phyloP scores from a whole-genome alignment of 2,888 invertebrate species.

The Metallyticus violacea region DNA sequence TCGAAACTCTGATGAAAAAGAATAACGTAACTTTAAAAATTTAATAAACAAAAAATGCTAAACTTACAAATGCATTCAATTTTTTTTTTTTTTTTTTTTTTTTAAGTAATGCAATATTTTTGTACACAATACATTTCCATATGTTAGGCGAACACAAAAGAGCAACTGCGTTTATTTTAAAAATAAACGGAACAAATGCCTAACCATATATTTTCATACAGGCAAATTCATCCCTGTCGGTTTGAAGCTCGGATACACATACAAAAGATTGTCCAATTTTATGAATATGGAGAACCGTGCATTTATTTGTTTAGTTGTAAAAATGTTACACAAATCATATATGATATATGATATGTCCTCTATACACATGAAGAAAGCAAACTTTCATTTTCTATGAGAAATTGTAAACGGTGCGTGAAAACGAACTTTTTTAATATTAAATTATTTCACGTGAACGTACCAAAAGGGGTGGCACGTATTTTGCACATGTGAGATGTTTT shows the following conservation, averaged over 20 bases:
- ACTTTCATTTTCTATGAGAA: not conserved
- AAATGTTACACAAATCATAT: not conserved
- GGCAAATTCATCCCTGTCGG: not conserved
- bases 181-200: not conserved
- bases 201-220: not conserved
- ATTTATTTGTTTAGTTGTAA: not conserved
- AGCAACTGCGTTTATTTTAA: not conserved
- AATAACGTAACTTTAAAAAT: no score
- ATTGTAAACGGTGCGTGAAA: not conserved
- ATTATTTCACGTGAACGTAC: not conserved
- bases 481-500: not conserved
- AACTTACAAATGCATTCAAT: not conserved
- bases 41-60: no score
- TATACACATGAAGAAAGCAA: not conserved
- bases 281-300: not conserved
- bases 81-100: no score
- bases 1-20: no score
- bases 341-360: not conserved
- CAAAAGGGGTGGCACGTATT: not conserved
- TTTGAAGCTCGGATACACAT: no score
- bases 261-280: not conserved
- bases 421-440: not conserved
- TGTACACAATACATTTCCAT: not conserved
- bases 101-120: not conserved
- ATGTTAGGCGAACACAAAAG: not conserved